phyloP scores from a whole-genome alignment of 2,797 vertebrate genomes.

The Pteropus rufus region DNA sequence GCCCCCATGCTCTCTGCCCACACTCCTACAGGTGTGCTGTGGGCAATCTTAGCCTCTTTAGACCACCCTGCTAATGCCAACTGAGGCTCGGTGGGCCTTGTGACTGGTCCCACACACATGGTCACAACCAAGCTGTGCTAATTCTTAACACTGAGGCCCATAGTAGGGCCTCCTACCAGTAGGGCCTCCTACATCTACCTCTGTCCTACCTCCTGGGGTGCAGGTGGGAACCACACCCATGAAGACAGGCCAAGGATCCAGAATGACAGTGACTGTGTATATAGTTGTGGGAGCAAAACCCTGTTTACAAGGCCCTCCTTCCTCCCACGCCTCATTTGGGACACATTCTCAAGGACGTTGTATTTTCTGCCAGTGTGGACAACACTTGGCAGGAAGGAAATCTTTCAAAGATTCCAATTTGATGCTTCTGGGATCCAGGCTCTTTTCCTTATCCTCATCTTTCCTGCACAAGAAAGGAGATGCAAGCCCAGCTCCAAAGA shows the following conservation, averaged over 20 bases:
- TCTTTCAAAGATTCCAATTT: background rate
- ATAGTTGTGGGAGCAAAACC: background rate
- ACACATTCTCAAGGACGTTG: background rate
- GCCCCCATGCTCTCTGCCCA: background rate
- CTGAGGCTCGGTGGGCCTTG: fast-evolving
- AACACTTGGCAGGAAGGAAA: background rate
- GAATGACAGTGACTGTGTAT: background rate
- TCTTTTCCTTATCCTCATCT: background rate
- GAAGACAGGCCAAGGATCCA: background rate
- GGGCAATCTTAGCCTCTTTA: background rate
- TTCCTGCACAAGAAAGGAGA: conserved; percentile 40
- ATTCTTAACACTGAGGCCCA: background rate
- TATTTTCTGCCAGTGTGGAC: background rate
- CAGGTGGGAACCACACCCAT: background rate
- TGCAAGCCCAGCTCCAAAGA: background rate
- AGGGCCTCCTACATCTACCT: background rate
- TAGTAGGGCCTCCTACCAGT: no score
- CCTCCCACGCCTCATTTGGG: background rate
- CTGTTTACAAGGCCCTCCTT: background rate
- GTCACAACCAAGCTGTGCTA: background rate
- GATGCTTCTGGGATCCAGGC: background rate
- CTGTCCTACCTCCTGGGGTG: background rate
- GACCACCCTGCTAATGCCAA: background rate
- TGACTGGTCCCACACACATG: fast-evolving
- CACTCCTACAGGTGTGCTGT: no score